A percentile compares a stretch with the other conserved stretches of the same genome.
Evolutionary conservation across 1,140 invertebrate species (phyloP).

Genomic region (Amphibalanus amphitrite): DNA sequence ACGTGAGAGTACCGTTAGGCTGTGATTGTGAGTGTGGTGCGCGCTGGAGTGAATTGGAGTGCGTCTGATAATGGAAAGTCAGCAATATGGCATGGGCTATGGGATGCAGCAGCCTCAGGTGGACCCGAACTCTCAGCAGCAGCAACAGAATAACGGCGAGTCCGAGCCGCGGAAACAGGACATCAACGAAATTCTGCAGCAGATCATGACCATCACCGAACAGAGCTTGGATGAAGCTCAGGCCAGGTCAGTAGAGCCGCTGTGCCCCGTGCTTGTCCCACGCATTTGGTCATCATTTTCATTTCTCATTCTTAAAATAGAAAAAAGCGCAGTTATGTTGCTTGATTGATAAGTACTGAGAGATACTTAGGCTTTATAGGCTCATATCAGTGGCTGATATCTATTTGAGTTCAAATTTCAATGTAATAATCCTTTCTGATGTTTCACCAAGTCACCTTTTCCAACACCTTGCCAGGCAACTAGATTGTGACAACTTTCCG

Average conservation of each 20-base stretch:
- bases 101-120: not conserved
- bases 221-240: slow-evolving; percentile 96
- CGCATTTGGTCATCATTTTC: too few relatives aligned
- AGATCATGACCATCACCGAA: slow-evolving; percentile 98
- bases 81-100: slow-evolving; percentile 3
- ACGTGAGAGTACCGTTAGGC: not conserved
- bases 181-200: slow-evolving; percentile 53
- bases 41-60: not conserved
- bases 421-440: too few relatives aligned
- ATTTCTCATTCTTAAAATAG: too few relatives aligned
- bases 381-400: too few relatives aligned
- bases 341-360: too few relatives aligned
- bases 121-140: not conserved
- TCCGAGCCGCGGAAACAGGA: slow-evolving; percentile 25
- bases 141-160: slow-evolving; percentile 1
- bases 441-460: too few relatives aligned
- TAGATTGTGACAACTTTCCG: too few relatives aligned
- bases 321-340: too few relatives aligned
- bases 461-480: too few relatives aligned
- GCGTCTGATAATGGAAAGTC: not conserved
- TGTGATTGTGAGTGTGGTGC: not conserved
- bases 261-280: too few relatives aligned
- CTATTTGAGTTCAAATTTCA: too few relatives aligned
- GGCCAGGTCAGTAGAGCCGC: slow-evolving; percentile 50
- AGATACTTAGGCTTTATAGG: too few relatives aligned